phyloP scores from a whole-genome alignment of 2,888 invertebrate genomes.

The Netelia fuscicornis region DNA sequence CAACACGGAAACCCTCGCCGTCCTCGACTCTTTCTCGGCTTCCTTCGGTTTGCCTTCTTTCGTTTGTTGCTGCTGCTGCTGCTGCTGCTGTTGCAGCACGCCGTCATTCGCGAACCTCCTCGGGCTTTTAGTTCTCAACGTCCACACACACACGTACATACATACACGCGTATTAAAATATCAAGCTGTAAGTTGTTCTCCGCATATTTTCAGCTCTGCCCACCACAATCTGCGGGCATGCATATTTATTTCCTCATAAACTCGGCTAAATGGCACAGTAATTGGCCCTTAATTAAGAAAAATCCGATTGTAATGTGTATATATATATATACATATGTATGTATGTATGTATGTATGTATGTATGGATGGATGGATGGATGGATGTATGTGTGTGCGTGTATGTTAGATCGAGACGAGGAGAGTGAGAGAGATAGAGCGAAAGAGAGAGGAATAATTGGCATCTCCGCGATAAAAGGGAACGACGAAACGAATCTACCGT shows the following conservation, averaged over 20 bases:
- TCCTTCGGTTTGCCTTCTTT: not conserved
- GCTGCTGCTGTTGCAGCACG: conserved; percentile 22
- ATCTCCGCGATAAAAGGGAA: not conserved
- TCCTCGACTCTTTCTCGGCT: conserved; percentile 47
- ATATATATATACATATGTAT: too few species aligned
- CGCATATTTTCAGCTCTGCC: not conserved
- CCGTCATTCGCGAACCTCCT: conserved; percentile 9
- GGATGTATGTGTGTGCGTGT: too few species aligned
- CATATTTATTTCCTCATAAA: not conserved
- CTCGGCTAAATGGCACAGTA: conserved; percentile 1
- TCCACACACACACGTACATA: not conserved
- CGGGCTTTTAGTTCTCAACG: conserved; percentile 16
- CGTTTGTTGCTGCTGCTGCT: conserved; percentile 5
- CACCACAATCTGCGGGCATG: not conserved
- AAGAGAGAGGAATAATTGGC: not conserved
- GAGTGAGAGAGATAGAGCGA: too few species aligned
- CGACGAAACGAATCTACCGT: too few species aligned
- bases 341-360: too few species aligned
- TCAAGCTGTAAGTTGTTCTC: not conserved
- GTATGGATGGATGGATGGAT: too few species aligned
- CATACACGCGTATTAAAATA: not conserved
- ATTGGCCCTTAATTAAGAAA: conserved; percentile 8
- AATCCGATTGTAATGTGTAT: not conserved
- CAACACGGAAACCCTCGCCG: conserved; percentile 80
- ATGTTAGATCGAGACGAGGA: too few species aligned